phyloP scores from a whole-genome alignment of 23 tunicate genomes.

The Trididemnum nubilum region DNA sequence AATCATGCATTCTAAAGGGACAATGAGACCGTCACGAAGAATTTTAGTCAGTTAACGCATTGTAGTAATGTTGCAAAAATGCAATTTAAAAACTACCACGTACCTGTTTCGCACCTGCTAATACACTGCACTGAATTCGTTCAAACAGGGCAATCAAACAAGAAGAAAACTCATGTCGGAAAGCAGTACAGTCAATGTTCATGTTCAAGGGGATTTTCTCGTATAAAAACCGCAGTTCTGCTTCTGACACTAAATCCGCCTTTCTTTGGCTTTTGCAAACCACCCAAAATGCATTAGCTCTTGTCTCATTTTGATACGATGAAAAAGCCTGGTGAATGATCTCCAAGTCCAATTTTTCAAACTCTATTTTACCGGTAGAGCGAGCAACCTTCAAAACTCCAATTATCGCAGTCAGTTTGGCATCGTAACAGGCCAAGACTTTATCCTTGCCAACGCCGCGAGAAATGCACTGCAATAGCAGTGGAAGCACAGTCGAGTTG shows the following conservation, averaged over 20 bases:
- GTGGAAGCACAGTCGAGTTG: slow-evolving; percentile 17
- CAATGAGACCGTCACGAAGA: too few species aligned
- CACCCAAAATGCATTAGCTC: slow-evolving; percentile 46
- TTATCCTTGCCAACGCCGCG: not conserved
- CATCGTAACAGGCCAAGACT: not conserved
- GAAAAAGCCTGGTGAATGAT: slow-evolving; percentile 3
- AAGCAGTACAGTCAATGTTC: slow-evolving; percentile 50
- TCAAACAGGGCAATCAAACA: slow-evolving; percentile 18
- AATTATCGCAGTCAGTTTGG: slow-evolving; percentile 31
- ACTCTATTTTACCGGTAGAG: not conserved
- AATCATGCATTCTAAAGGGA: too few species aligned
- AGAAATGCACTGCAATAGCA: not conserved
- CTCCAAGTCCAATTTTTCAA: slow-evolving; percentile 29
- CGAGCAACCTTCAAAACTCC: slow-evolving; percentile 43
- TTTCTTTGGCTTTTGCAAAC: slow-evolving; percentile 37
- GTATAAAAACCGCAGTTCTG: slow-evolving; percentile 36
- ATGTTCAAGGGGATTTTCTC: slow-evolving; percentile 47
- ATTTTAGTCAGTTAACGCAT: too few species aligned
- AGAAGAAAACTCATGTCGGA: slow-evolving; percentile 46
- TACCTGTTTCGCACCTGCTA: slow-evolving; percentile 28
- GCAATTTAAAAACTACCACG: too few species aligned
- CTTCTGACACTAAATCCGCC: slow-evolving; percentile 13
- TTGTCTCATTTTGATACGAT: slow-evolving; percentile 14
- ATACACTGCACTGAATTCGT: slow-evolving; percentile 11
- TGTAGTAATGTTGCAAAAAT: too few species aligned